Evolutionary conservation across 1,140 invertebrate genomes (phyloP).

Genomic region (Patella vulgata): DNA sequence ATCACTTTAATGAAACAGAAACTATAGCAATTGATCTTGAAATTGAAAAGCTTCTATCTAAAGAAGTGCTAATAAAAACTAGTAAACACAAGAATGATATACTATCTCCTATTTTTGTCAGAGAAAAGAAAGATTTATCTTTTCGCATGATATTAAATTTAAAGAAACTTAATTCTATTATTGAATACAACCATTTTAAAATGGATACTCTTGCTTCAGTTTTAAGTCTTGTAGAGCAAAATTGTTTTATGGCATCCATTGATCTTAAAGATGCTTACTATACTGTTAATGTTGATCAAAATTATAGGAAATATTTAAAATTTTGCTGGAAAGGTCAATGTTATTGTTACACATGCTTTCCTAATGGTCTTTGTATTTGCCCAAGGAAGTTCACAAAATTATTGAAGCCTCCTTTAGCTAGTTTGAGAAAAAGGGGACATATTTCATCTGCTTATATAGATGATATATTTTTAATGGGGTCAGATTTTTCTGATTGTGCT

Average conservation of each 20-base stretch:
- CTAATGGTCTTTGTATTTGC: slow-evolving; percentile 25
- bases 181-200: slow-evolving; percentile 43
- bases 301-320: slow-evolving; percentile 24
- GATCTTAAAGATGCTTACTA: slow-evolving; percentile 40
- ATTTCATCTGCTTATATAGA: slow-evolving; percentile 13
- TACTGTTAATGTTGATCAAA: slow-evolving; percentile 15
- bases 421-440: slow-evolving; percentile 11
- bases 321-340: slow-evolving; percentile 24
- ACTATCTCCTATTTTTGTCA: slow-evolving; percentile 38
- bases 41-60: too few relatives aligned
- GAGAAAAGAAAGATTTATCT: slow-evolving; percentile 33
- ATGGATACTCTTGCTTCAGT: slow-evolving; percentile 40
- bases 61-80: slow-evolving; percentile 19
- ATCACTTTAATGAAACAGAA: too few relatives aligned
- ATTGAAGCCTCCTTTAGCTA: slow-evolving; percentile 21
- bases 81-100: slow-evolving; percentile 16
- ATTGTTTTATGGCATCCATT: slow-evolving; percentile 39
- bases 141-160: slow-evolving; percentile 38
- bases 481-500: not conserved
- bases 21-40: too few relatives aligned
- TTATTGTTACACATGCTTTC: slow-evolving; percentile 31
- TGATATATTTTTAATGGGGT: slow-evolving; percentile 7
- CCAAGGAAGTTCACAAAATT: slow-evolving; percentile 26
- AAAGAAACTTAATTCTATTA: slow-evolving; percentile 33
- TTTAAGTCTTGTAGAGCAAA: slow-evolving; percentile 21